Evolutionary conservation across 2,113 vertebrate genomes (phyloP).

Genomic region (Micromys minutus): DNA sequence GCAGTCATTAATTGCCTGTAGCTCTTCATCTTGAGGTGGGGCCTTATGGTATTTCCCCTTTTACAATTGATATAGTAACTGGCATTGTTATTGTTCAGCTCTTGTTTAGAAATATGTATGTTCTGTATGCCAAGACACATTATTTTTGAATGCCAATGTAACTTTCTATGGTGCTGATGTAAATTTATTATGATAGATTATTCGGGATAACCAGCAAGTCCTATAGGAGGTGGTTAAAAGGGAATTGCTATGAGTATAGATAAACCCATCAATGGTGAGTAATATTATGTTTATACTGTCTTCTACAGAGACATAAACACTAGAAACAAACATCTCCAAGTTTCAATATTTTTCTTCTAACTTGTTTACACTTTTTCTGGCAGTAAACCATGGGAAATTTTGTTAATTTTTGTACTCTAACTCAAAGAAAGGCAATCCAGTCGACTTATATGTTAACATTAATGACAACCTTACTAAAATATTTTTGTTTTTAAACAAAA

Average conservation of each 20-base stretch:
- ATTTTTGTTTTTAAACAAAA: background rate
- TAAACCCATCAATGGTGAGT: background rate
- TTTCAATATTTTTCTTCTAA: background rate
- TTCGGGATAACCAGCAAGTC: background rate
- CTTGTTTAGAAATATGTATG: background rate
- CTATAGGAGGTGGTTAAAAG: background rate
- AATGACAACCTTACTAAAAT: background rate
- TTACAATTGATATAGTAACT: background rate
- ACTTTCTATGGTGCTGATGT: background rate
- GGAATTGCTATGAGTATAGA: background rate
- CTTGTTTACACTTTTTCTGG: background rate
- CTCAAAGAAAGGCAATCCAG: background rate
- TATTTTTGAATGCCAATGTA: background rate
- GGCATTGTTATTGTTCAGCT: background rate
- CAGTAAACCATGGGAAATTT: background rate
- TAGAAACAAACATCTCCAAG: background rate
- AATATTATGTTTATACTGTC: background rate
- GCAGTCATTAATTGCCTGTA: background rate
- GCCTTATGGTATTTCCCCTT: background rate
- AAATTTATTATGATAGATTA: conserved; percentile 8
- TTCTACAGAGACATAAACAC: background rate
- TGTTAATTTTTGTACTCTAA: background rate
- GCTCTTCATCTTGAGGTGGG: background rate
- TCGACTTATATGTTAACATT: background rate
- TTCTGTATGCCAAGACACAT: background rate